Evolutionary conservation across 1,140 invertebrate species (phyloP), one percentile per base, ranked within the genome.

Genomic region (Caenorhabditis inopinata): DNA sequence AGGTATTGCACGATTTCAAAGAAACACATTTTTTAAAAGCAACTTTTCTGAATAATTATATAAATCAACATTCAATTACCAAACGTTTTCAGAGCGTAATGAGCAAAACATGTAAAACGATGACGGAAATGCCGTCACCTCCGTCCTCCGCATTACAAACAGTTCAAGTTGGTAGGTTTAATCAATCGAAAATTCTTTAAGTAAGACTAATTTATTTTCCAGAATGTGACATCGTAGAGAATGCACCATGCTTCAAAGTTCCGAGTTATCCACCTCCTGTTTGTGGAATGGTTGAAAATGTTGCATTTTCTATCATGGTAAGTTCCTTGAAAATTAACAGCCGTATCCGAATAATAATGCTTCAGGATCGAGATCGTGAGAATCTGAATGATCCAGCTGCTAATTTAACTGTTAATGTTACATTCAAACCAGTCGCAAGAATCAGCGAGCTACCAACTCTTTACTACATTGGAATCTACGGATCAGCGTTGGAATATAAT

Each of bases 391-490:
- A 84, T 48, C 80, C 51, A 74, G 46, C 42, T 16, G 21, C 85
- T 23, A 80, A 80, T 49, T 62, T 85, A 7, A 53, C 83, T 14
- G 84, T 88, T 0, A 87, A 87, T 68, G 49, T 88, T 9, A 84
- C 86, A 16, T 87, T 85, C 68, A 80, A 76, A 18, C 85, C 85
- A 23, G 51, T 74, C 14, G 23, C 18, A 1, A 51, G 78, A 53
- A 74, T 18, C n/a, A 23, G 68, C 21, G 80, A 86, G 11, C 23
- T 74, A 12, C 62, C 77, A n/a, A 82, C 84, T 11, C 76, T 87
- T 14, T 87, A 87, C 74, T 87, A 85, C 48, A 79, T 86, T 7
- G 87, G 84, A 21, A 62, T 87, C 1, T 87, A 87, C 75, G 86
- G 86, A 25, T 49, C 85, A 58, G 86, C 87, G 1, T 27, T 42